A percentile compares a stretch with the other conserved stretches of the same genome.
phyloP scores from a whole-genome alignment of 2,113 vertebrate genomes.

The Lepus europaeus region DNA sequence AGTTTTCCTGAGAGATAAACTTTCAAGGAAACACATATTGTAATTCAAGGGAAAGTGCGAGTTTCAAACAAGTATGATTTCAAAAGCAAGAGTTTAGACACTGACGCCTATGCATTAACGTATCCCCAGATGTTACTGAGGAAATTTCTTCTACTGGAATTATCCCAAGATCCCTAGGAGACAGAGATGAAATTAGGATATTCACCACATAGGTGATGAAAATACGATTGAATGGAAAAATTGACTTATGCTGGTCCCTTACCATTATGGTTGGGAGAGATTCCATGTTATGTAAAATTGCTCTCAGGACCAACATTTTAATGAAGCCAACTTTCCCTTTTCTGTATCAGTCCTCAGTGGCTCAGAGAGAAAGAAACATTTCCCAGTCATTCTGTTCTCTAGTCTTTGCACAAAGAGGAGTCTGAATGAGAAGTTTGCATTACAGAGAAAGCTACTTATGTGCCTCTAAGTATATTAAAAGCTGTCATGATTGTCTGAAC shows the following conservation, averaged over 20 bases:
- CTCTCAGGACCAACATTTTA: constrained; percentile 71
- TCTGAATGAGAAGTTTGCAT: constrained; percentile 51
- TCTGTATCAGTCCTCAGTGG: not conserved
- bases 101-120: not conserved
- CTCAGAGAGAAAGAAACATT: not conserved
- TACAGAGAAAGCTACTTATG: constrained; percentile 31
- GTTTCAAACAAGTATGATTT: constrained; percentile 50
- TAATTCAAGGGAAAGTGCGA: constrained; percentile 63
- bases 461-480: constrained; percentile 1
- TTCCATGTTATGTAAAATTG: constrained; percentile 58
- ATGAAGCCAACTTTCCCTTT: constrained; percentile 73
- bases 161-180: not conserved
- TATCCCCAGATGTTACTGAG: not conserved
- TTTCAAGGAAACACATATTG: constrained; percentile 60
- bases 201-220: not conserved
- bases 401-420: constrained; percentile 60
- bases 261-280: not conserved
- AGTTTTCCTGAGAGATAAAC: constrained; percentile 66
- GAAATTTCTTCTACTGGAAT: constrained; percentile 19
- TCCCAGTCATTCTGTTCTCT: not conserved
- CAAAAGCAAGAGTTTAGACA: not conserved
- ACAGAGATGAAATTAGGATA: not conserved
- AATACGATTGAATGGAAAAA: not conserved
- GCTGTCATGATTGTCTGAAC: constrained; percentile 22
- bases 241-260: constrained; percentile 14